Evolutionary conservation across 1,140 invertebrate species (phyloP).

Genomic region (Vanessa tameamea): DNA sequence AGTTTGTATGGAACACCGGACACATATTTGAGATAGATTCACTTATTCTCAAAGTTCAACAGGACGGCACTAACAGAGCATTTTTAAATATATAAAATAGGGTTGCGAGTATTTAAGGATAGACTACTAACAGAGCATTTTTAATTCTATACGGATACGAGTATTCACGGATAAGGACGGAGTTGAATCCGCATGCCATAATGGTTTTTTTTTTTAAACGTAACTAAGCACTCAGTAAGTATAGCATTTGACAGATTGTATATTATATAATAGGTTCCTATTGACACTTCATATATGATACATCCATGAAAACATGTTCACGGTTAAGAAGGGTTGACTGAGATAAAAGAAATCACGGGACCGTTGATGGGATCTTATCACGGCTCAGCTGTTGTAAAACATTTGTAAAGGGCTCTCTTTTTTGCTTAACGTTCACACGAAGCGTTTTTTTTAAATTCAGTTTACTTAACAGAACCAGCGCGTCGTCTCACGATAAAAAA

Average conservation of each 20-base stretch:
- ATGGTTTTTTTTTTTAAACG: no score
- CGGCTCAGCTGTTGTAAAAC: slow-evolving; percentile 36
- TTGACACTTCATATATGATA: not conserved
- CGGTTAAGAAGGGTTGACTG: slow-evolving; percentile 17
- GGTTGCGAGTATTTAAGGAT: no score
- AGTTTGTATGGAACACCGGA: no score
- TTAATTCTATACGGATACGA: no score
- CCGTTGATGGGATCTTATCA: slow-evolving; percentile 29
- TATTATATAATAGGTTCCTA: not conserved
- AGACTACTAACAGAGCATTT: no score
- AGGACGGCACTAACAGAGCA: no score
- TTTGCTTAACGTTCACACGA: slow-evolving; percentile 36
- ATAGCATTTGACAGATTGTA: not conserved
- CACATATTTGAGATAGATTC: no score
- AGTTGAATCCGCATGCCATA: no score
- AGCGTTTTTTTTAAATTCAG: slow-evolving; percentile 38
- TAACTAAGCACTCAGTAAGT: no score
- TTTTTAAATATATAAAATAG: no score
- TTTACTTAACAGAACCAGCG: slow-evolving; percentile 23
- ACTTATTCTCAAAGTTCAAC: no score
- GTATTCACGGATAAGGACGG: no score
- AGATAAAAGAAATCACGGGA: slow-evolving; percentile 22
- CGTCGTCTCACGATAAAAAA: slow-evolving; percentile 36
- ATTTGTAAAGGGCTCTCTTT: slow-evolving; percentile 30
- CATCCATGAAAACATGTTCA: slow-evolving; percentile 2